Evolutionary conservation across 2,113 vertebrate species (phyloP).

Genomic region (Nyctereutes procyonoides): DNA sequence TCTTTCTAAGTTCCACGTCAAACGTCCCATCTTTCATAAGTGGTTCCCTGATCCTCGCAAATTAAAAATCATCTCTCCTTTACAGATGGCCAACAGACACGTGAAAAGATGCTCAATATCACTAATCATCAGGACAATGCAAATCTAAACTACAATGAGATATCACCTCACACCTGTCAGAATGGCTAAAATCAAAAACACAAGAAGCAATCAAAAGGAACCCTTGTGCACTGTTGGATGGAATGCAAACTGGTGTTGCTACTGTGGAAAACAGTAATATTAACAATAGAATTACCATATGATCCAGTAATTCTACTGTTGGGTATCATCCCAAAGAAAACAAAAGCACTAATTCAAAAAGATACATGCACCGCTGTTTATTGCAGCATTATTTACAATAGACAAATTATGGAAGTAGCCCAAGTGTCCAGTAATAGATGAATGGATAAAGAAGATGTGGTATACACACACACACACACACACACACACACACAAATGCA

Average conservation of each 20-base stretch:
- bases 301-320: not conserved
- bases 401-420: too few relatives aligned
- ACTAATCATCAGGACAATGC: not conserved
- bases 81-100: not conserved
- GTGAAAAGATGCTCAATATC: not conserved
- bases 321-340: not conserved
- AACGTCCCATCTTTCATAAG: constrained; percentile 41
- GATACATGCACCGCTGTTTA: not conserved
- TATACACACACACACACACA: too few relatives aligned
- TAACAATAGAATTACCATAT: not conserved
- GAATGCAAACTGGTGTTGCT: not conserved
- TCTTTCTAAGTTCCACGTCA: constrained; percentile 54
- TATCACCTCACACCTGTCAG: not conserved
- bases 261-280: not conserved
- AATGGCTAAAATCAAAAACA: not conserved
- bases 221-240: not conserved
- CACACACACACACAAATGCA: not conserved
- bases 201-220: not conserved
- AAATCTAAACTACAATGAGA: not conserved
- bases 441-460: too few relatives aligned
- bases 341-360: not conserved
- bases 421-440: too few relatives aligned
- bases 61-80: constrained; percentile 52
- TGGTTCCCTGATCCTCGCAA: constrained; percentile 28
- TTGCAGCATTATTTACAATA: not conserved